These are phyloP conservation scores for Sericinus montela DNA, from an alignment of 2,888 invertebrate genomes.

Conservation along the genomic window DNA sequence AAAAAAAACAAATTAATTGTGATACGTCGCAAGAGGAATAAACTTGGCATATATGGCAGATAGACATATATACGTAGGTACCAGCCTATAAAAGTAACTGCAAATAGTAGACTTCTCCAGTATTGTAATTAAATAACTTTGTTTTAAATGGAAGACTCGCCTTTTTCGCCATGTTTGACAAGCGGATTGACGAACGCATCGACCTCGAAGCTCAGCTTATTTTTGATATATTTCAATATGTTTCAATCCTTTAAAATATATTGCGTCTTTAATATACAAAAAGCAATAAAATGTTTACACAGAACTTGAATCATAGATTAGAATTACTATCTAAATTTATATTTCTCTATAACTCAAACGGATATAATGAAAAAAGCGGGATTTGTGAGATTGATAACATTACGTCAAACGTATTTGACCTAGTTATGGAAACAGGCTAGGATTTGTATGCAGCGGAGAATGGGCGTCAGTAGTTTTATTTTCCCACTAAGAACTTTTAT, in stretches of 20 bases:
- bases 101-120: no score
- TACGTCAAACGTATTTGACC: slow-evolving; percentile 21
- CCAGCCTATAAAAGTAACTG: no score
- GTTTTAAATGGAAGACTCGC: no score
- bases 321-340: slow-evolving; percentile 23
- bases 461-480: slow-evolving; percentile 14
- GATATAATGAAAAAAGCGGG: slow-evolving; percentile 26
- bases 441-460: slow-evolving; percentile 6
- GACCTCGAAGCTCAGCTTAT: no score
- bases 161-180: no score
- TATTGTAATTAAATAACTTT: no score
- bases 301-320: slow-evolving; percentile 14
- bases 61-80: no score
- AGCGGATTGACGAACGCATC: no score
- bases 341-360: slow-evolving; percentile 25
- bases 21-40: no score
- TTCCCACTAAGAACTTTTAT: slow-evolving; percentile 31
- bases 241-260: slow-evolving; percentile 5
- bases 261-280: slow-evolving; percentile 11
- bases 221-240: no score
- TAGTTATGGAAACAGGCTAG: slow-evolving; percentile 13
- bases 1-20: no score
- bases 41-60: no score
- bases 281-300: slow-evolving; percentile 19
- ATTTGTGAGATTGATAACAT: slow-evolving; percentile 24